These are phyloP conservation scores for Tenualosa ilisha DNA, from an alignment of 2,797 vertebrate species.

Conservation along the genomic window DNA sequence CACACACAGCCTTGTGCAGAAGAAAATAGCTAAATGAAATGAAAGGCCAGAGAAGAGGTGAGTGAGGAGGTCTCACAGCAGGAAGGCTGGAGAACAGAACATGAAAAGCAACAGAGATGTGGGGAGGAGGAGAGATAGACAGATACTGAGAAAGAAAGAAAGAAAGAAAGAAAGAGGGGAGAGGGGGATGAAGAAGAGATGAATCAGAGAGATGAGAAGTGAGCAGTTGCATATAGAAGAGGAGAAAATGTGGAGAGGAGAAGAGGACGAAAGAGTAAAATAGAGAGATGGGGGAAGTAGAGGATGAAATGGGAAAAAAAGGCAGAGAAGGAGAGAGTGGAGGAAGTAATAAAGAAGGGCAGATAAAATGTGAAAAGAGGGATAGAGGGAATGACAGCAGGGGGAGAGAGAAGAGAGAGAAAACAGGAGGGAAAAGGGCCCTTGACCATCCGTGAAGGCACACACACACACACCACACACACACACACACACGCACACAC, in stretches of 20 bases:
- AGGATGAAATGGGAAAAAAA: conserved; percentile 66
- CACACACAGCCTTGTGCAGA: not conserved
- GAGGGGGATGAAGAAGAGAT: conserved; percentile 50
- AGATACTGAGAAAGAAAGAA: not conserved
- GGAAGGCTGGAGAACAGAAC: not conserved
- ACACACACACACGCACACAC: too few species aligned
- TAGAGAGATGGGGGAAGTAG: conserved; percentile 70
- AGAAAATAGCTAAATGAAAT: not conserved
- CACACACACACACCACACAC: too few species aligned
- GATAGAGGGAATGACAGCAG: conserved; percentile 33
- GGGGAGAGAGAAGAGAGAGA: conserved; percentile 55
- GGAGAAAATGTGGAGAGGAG: conserved; percentile 34
- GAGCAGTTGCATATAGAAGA: too few species aligned
- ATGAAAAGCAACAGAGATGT: not conserved
- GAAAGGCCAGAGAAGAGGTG: conserved; percentile 5
- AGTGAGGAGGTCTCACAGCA: conserved; percentile 1
- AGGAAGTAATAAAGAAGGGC: not conserved
- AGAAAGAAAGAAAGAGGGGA: conserved; percentile 28
- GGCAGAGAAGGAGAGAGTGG: not conserved
- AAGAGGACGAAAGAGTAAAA: conserved; percentile 52
- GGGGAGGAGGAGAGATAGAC: not conserved
- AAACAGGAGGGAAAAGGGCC: conserved; percentile 68
- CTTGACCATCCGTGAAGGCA: conserved; percentile 71
- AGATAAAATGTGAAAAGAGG: conserved; percentile 58
- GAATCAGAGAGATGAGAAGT: conserved; percentile 27